These are phyloP conservation scores for Neelides sp. DNA, from an alignment of 1,140 invertebrate species.

Conservation along the genomic window DNA sequence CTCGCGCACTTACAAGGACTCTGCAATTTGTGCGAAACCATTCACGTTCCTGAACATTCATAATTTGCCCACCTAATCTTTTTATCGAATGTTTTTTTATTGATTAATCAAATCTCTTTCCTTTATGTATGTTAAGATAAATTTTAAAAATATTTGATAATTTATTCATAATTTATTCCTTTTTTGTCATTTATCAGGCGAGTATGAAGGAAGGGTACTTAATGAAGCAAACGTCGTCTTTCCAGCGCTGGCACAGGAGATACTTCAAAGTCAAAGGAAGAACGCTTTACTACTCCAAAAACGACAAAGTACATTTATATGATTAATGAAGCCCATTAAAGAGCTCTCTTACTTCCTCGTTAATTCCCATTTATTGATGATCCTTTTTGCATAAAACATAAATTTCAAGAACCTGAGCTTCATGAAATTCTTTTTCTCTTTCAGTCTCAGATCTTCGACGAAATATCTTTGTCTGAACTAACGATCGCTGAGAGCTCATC, in stretches of 20 bases:
- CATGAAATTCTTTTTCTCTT: constrained; percentile 38
- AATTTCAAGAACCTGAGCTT: background rate
- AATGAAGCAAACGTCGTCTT: constrained; percentile 71
- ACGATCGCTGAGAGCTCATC: constrained; percentile 72
- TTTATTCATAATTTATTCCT: constrained; percentile 22
- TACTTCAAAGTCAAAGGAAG: constrained; percentile 69
- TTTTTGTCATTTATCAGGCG: constrained; percentile 43
- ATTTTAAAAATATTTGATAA: constrained; percentile 4
- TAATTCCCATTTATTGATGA: too few relatives aligned
- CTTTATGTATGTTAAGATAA: too few relatives aligned
- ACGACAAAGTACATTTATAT: constrained; percentile 55
- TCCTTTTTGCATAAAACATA: background rate
- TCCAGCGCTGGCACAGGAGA: constrained; percentile 68
- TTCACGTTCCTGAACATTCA: constrained; percentile 32
- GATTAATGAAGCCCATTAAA: background rate
- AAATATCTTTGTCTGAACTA: constrained; percentile 66
- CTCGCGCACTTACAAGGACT: constrained; percentile 31
- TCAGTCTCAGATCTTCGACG: constrained; percentile 73
- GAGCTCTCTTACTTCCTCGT: background rate
- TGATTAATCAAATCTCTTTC: background rate
- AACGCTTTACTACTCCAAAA: constrained; percentile 70
- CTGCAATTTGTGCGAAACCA: constrained; percentile 33
- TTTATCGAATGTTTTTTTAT: background rate
- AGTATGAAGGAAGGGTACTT: constrained; percentile 68
- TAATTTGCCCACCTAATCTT: constrained; percentile 12